Evolutionary conservation across 2,113 vertebrate species (phyloP), one percentile per base, ranked within the genome.

Genomic region (Caranx melampygus): DNA sequence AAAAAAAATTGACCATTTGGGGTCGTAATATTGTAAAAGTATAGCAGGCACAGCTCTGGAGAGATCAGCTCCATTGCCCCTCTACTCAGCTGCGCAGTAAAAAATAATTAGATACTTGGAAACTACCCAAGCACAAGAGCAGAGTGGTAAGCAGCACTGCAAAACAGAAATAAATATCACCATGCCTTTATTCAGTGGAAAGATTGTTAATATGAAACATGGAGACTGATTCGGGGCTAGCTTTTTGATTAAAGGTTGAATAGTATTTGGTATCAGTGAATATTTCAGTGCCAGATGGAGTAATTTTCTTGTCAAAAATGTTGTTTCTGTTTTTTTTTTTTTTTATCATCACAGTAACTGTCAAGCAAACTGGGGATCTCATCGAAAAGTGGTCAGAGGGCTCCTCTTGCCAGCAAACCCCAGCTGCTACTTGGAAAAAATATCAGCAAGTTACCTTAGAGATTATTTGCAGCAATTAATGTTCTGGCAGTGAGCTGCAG

Each of bases 21-120:
- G 59, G 26, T 72, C 63, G 45, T 76, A 73, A 74, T 72, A 64
- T 71, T 82, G 26, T 75, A 66, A 82, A 78, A 77, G 58, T 81
- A 21, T 83, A 60, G 80, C 54, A 83, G 69, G 16, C 69, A 13
- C 60, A 67, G 70, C 76, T 79, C 74, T 77, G 75, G 51, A 40
- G 59, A 42, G 51, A 75, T 87, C 37, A 63, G 79, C 77, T 83
- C 16, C 72, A 78, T 75, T 79, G 75, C 79, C 63, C 44, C 68
- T 77, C 64, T 79, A 51, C 64, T 91, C 66, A 65, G 70, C 75
- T 81, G 61, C 69, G 82, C 80, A 79, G 77, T 85, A 91, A 87
- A 87, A 86, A 78, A 84, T 79, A 76, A 81, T 86, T 64, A 81
- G 71, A 79, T 80, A 69, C 74, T 83, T 83, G 79, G 73, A 87